A percentile compares a stretch with the other conserved stretches of the same genome.
Evolutionary conservation across 2,888 invertebrate genomes (phyloP).

Genomic region (Trichopoda pennipes): DNA sequence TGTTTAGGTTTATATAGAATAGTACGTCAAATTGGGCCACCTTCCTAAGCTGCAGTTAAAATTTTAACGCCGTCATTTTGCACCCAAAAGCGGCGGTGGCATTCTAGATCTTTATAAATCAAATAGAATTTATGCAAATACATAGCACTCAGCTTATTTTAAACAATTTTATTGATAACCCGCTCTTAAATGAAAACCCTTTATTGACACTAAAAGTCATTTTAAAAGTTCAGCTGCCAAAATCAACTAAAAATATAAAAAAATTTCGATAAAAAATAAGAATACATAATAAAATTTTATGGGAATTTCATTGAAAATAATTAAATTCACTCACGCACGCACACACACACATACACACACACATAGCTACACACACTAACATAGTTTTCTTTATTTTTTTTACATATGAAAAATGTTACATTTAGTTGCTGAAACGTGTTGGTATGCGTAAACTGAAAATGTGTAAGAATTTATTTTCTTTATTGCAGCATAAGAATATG

Average conservation of each 20-base stretch:
- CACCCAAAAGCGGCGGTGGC: no score
- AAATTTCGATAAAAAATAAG: not conserved
- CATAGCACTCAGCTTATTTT: no score
- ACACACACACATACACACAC: constrained; percentile 18
- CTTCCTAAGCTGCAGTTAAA: no score
- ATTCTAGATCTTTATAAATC: no score
- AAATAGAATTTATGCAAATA: no score
- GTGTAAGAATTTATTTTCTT: constrained; percentile 18
- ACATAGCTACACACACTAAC: constrained; percentile 39
- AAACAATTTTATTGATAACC: no score
- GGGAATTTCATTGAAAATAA: constrained; percentile 42
- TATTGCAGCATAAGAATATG: constrained; percentile 1
- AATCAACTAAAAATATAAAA: not conserved
- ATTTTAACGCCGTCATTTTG: no score
- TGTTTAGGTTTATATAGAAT: no score
- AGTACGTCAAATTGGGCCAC: no score
- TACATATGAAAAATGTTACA: constrained; percentile 33
- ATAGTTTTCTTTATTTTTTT: not conserved
- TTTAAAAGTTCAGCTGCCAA: not conserved
- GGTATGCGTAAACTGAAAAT: not conserved
- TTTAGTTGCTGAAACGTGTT: constrained; percentile 18
- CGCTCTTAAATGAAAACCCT: no score
- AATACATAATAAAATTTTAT: constrained; percentile 42
- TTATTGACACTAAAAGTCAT: not conserved
- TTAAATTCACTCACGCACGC: constrained; percentile 55